Conservation (phyloP, 2,113 vertebrate species). For the Symphodus melops region DNA sequence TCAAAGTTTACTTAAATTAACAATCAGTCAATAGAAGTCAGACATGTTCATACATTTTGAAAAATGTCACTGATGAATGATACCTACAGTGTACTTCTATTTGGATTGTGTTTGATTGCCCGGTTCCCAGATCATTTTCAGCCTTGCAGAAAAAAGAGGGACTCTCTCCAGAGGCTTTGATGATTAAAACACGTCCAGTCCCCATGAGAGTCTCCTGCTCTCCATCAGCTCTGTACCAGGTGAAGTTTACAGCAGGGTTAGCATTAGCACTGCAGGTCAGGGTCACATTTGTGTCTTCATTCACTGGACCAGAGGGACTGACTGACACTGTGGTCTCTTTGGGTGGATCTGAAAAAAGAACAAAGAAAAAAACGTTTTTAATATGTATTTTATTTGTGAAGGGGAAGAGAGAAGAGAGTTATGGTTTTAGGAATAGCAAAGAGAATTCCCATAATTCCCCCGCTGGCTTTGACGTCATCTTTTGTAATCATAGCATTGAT, state of each 20-base stretch:
- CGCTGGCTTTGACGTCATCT: too few species aligned
- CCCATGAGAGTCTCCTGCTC: not conserved
- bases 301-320: slow-evolving; percentile 31
- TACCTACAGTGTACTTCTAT: slow-evolving; percentile 18
- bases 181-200: not conserved
- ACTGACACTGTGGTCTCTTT: slow-evolving; percentile 1
- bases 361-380: not conserved
- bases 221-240: slow-evolving; percentile 45
- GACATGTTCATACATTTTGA: too few species aligned
- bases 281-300: slow-evolving; percentile 3
- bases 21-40: too few species aligned
- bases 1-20: too few species aligned
- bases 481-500: too few species aligned
- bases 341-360: slow-evolving; percentile 23
- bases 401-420: too few species aligned
- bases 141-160: not conserved
- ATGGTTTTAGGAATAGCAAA: too few species aligned
- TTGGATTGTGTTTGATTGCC: not conserved
- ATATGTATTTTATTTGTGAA: too few species aligned
- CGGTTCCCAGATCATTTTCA: slow-evolving; percentile 12
- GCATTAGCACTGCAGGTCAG: slow-evolving; percentile 24
- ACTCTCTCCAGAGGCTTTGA: not conserved
- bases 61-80: not conserved
- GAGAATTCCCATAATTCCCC: too few species aligned
- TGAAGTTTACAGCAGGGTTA: slow-evolving; percentile 27